Conservation (phyloP, 2,888 invertebrate species). For the Abscondita cerata region DNA sequence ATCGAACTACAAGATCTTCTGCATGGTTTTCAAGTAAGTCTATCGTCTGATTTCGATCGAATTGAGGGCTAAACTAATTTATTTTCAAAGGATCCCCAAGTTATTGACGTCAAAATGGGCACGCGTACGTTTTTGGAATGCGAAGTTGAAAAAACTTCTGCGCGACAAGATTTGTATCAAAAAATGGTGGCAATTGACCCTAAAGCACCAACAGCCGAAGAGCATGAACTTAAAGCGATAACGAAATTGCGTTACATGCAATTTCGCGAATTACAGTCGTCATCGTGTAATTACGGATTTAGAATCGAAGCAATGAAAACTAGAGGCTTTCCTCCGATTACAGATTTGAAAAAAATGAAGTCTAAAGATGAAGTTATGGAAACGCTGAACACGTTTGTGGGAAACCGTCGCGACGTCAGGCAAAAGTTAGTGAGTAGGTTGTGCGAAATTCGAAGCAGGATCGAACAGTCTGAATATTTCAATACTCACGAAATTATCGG, state of each 20-base stretch:
- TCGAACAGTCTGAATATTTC: slow-evolving; percentile 87
- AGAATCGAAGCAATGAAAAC: slow-evolving; percentile 95
- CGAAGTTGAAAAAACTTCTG: slow-evolving; percentile 88
- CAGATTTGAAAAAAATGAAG: slow-evolving; percentile 87
- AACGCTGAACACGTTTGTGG: slow-evolving; percentile 79
- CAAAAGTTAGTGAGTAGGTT: slow-evolving; percentile 76
- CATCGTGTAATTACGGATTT: slow-evolving; percentile 92
- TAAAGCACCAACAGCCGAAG: slow-evolving; percentile 82
- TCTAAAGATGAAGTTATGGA: slow-evolving; percentile 75
- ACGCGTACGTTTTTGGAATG: slow-evolving; percentile 94
- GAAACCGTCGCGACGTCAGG: slow-evolving; percentile 69
- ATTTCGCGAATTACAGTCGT: slow-evolving; percentile 92
- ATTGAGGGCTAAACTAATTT: too few relatives aligned
- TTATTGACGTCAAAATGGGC: slow-evolving; percentile 98
- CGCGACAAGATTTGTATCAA: slow-evolving; percentile 87
- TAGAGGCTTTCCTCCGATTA: slow-evolving; percentile 81
- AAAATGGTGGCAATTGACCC: slow-evolving; percentile 96
- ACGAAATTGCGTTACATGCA: slow-evolving; percentile 98
- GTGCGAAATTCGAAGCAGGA: slow-evolving; percentile 75
- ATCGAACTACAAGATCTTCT: slow-evolving; percentile 95
- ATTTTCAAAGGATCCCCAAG: slow-evolving; percentile 76
- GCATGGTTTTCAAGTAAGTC: slow-evolving; percentile 74
- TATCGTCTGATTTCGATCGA: too few relatives aligned
- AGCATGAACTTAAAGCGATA: slow-evolving; percentile 81
- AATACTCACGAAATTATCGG: slow-evolving; percentile 90